These are phyloP conservation scores for Artibeus jamaicensis DNA, from an alignment of 2,797 vertebrate genomes.

Conservation along the genomic window DNA sequence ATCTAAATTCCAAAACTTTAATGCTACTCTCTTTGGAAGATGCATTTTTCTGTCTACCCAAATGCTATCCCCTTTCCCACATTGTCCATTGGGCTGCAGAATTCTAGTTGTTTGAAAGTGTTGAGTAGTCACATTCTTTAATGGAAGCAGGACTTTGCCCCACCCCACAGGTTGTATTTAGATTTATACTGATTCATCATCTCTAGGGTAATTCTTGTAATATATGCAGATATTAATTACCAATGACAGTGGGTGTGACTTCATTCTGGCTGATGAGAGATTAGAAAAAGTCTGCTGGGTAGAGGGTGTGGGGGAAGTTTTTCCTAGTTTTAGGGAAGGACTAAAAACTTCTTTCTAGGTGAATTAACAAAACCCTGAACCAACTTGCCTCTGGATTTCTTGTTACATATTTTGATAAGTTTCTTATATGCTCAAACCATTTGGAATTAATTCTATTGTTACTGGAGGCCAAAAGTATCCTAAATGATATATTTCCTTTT, in stretches of 20 bases:
- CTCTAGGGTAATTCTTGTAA: not conserved
- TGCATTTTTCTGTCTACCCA: not conserved
- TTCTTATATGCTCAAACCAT: slow-evolving; percentile 4
- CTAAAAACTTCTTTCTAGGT: not conserved
- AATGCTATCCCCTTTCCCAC: not conserved
- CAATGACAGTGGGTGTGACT: not conserved
- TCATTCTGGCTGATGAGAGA: not conserved
- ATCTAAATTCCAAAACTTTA: not conserved
- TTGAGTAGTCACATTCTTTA: not conserved
- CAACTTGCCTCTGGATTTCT: not conserved
- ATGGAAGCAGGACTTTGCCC: not conserved
- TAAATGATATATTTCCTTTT: not conserved
- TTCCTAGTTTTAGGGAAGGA: not conserved
- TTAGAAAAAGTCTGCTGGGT: not conserved
- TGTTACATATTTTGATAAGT: not conserved
- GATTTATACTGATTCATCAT: not conserved
- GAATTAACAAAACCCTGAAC: not conserved
- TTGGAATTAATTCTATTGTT: not conserved
- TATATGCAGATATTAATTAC: not conserved
- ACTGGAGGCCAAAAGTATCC: not conserved
- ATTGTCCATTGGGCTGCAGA: not conserved
- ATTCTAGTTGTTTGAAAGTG: not conserved
- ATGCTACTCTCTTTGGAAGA: not conserved
- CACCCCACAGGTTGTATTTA: not conserved
- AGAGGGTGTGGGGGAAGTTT: not conserved